phyloP scores from a whole-genome alignment of 2,888 invertebrate species.

The Ectropis crepuscularia region DNA sequence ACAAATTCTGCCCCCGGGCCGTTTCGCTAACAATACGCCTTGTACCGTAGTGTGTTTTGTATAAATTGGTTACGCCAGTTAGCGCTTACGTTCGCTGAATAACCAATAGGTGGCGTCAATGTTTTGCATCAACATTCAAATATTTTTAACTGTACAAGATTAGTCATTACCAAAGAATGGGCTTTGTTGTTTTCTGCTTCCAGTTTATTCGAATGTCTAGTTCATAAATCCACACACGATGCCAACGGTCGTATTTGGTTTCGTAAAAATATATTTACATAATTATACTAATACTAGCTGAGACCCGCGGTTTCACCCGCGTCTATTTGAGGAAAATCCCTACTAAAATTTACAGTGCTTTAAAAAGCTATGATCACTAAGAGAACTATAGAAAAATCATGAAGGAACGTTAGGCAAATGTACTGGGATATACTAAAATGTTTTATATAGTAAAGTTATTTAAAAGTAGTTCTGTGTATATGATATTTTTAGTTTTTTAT shows the following conservation, averaged over 20 bases:
- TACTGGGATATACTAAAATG: too few species aligned
- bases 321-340: too few species aligned
- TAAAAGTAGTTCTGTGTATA: too few species aligned
- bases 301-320: too few species aligned
- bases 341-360: too few species aligned
- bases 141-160: conserved; percentile 51
- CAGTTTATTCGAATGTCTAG: neutral
- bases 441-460: too few species aligned
- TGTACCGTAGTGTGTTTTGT: conserved; percentile 54
- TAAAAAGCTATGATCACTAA: too few species aligned
- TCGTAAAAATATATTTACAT: neutral
- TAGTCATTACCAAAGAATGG: conserved; percentile 46
- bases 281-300: too few species aligned
- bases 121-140: conserved; percentile 52
- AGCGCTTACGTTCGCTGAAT: conserved; percentile 60
- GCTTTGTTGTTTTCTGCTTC: neutral
- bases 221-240: neutral
- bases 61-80: conserved; percentile 66
- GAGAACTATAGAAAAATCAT: too few species aligned
- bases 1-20: conserved; percentile 64
- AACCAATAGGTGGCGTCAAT: conserved; percentile 57
- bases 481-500: too few species aligned
- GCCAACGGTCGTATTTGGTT: neutral
- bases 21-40: conserved; percentile 57
- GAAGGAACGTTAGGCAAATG: too few species aligned